Evolutionary conservation across 2,797 vertebrate species (phyloP).

Genomic region (Ammospiza maritima): DNA sequence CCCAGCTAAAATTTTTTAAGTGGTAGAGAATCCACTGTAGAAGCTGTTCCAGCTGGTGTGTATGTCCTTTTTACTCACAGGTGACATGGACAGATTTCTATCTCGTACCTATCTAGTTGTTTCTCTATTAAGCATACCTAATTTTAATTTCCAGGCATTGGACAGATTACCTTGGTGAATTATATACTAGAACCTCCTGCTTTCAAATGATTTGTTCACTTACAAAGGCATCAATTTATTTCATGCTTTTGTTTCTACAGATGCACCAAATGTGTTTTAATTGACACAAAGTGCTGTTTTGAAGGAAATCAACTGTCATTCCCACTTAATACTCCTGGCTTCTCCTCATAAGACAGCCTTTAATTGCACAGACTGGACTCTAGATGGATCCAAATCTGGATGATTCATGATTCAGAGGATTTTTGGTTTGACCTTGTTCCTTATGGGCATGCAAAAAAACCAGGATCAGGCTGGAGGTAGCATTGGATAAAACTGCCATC

Average conservation of each 20-base stretch:
- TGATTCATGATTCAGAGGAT: background rate
- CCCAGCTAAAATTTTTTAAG: background rate
- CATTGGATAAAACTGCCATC: background rate
- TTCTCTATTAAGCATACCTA: background rate
- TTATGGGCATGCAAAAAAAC: background rate
- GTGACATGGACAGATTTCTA: background rate
- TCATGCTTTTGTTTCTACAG: background rate
- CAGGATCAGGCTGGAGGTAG: background rate
- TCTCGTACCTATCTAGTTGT: background rate
- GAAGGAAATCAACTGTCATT: background rate
- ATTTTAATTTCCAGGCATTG: background rate
- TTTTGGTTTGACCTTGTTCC: background rate
- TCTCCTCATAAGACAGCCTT: background rate
- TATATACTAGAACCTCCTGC: background rate
- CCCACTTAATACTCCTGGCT: background rate
- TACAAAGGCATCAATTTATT: background rate
- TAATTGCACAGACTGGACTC: background rate
- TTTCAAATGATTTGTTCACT: background rate
- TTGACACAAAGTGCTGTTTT: background rate
- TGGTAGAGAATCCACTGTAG: background rate
- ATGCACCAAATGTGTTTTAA: background rate
- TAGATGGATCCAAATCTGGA: background rate
- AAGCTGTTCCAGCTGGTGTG: background rate
- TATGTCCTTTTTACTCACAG: background rate
- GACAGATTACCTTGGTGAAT: background rate